Base-by-base conservation (phyloP, 2,113 vertebrate genomes). In the Guaruba guarouba region DNA sequence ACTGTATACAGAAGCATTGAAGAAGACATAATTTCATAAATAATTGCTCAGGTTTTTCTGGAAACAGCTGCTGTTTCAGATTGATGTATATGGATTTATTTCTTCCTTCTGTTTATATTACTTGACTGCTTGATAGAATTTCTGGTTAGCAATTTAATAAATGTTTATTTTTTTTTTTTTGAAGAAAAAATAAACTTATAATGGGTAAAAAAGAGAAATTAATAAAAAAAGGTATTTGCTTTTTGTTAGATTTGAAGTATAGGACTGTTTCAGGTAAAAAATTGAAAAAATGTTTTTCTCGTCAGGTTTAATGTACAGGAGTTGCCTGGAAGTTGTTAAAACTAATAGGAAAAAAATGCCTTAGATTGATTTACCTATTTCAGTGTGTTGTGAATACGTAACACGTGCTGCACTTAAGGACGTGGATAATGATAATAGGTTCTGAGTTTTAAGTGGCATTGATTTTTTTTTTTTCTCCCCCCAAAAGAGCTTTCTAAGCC, bases 11-110 rank as follows among this genome's bases (percentile, higher is more conserved):
- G 94, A 97, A 94, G 93, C 97, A 97, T 70, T 96, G 96, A 97
- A 97, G 95, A 84, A 96, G 95, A 97, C 69, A 95, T 98, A 97
- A 98, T 98, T 97, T 98, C 97, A 98, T 98, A 97, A 98, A 97
- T 98, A 97, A 98, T 97, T 98, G 96, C 97, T 98, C 82, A 94
- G 88, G 68, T 97, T 97, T 95, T 87, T 95, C 92, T 91, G 77
- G 81, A 93, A 82, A 62, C 88, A 82, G 52, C 96, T 98, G 95
- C 92, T 96, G 75, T 69, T 86, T 96, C 63, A 95, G 95, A 96
- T 27, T 95, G 97, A 97, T 97, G 86, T 51, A 80, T 64, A 88
- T 12, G 57, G 93, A 92, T 86, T 59, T 96, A 93, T 97, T 97
- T 97, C 95, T 94, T 96, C 73, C 67, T 85, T 55, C 70, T 97